Evolutionary conservation across 2,797 vertebrate species (phyloP).

Genomic region (Threskiornis aethiopicus): DNA sequence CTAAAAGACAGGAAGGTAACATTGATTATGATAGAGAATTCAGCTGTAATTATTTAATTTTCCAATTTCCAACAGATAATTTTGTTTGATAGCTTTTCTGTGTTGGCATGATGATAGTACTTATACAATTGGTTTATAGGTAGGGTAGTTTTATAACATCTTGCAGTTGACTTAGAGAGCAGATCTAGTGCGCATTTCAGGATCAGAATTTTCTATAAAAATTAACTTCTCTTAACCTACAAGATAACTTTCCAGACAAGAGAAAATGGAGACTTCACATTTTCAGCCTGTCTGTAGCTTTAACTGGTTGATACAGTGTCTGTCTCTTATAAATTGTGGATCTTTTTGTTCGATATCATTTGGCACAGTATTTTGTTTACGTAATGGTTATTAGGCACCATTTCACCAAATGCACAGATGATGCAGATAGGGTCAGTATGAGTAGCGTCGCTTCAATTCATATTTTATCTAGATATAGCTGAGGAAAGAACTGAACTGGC

Average conservation of each 20-base stretch:
- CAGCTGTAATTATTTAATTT: not conserved
- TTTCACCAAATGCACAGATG: not conserved
- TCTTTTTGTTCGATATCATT: not conserved
- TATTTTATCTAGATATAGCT: not conserved
- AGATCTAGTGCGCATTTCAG: not conserved
- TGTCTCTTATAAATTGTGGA: not conserved
- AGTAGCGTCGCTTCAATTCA: not conserved
- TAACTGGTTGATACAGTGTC: not conserved
- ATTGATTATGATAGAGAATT: not conserved
- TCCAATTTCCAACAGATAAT: not conserved
- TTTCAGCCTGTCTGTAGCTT: not conserved
- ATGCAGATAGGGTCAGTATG: not conserved
- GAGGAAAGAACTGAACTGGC: not conserved
- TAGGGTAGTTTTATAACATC: not conserved
- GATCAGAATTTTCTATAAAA: not conserved
- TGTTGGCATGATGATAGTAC: not conserved
- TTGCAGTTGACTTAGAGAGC: not conserved
- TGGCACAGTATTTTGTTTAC: not conserved
- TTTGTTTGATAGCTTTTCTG: not conserved
- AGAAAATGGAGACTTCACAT: not conserved
- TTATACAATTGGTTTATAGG: not conserved
- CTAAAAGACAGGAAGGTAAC: not conserved
- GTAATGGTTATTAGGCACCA: not conserved
- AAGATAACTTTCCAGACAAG: not conserved
- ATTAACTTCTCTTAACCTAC: not conserved